Evolutionary conservation across 2,888 invertebrate species (phyloP).

Genomic region (Lasioglossum morio): DNA sequence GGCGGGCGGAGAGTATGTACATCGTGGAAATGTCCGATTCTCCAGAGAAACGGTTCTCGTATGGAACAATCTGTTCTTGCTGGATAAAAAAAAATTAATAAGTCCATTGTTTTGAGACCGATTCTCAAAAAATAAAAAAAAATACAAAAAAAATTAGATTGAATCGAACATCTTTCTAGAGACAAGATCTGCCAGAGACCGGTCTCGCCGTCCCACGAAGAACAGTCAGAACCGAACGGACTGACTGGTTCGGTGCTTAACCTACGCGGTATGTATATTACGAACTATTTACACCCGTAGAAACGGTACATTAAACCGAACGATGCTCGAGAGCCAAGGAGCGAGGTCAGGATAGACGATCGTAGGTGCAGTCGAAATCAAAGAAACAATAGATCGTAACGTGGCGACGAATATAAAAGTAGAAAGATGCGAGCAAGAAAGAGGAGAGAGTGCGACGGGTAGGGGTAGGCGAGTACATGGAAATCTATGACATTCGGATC

Average conservation of each 20-base stretch:
- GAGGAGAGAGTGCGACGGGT: too few species aligned
- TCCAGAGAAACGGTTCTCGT: constrained; percentile 1
- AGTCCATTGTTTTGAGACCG: too few species aligned
- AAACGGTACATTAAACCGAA: constrained; percentile 60
- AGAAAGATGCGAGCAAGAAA: neutral
- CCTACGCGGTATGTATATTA: constrained; percentile 46
- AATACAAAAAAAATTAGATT: neutral
- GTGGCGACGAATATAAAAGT: neutral
- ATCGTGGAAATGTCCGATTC: neutral
- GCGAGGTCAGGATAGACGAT: neutral
- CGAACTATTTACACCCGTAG: constrained; percentile 58
- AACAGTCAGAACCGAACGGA: constrained; percentile 19
- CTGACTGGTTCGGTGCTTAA: constrained; percentile 22
- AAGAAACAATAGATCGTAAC: constrained; percentile 44
- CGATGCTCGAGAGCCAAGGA: constrained; percentile 39
- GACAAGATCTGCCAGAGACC: constrained; percentile 29
- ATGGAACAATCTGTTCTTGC: neutral
- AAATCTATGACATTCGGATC: too few species aligned
- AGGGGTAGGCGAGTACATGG: too few species aligned
- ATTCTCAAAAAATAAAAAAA: too few species aligned
- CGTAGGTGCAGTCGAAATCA: constrained; percentile 27
- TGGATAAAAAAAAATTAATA: too few species aligned
- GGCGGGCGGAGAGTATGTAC: neutral
- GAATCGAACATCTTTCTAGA: neutral
- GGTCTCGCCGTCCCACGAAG: constrained; percentile 24